Base-by-base conservation (phyloP, 2,797 vertebrate genomes). In the Chelidonichthys spinosus region DNA sequence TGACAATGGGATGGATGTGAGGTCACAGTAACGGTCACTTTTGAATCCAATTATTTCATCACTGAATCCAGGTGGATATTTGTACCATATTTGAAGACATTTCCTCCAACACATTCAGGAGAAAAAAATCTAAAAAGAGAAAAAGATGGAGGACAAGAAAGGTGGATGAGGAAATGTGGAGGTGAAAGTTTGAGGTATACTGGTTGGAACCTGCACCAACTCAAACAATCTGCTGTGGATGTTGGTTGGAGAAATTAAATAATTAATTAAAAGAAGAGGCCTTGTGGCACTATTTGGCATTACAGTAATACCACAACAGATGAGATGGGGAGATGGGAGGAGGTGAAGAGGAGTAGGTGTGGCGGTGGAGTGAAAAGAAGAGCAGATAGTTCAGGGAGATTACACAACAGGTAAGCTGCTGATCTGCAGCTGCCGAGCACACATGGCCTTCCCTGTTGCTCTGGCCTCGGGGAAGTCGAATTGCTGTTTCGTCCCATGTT, bases 401-500 rank as follows among this genome's bases (percentile, higher is more conserved):
- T 87, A 87, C 59, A 49, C 65, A 85, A 88, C 42, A 83, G 59
- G 82, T 88, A 82, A 86, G 59, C 85, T 81, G 75, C 43, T 80
- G 76, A 87, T 77, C 75, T 79, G 69, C 47, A 76, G 47, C 74
- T 63, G 66, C 39, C 39, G 39, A 8, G 17, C 70, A 76, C 82
- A 87, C 68, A 80, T 82, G 84, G 39, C 70, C 49, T 13, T 52
- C 39, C 3, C 72, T 65, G 65, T 71, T 63, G 74, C 69, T 80
- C 47, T 66, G 43, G n/a, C 32, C 44, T 25, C 25, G 2, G 25
- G 25, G 25, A 25, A 25, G 25, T 25, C 25, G 14, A 69, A 49
- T 32, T 7, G n/a, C 7, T 46, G 8, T 63, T 39, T 71, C 49
- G 6, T 25, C 25, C 33, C 54, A 11, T 37, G 39, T 53, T 43